These are phyloP conservation scores for Selenia dentaria DNA, from an alignment of 2,888 invertebrate genomes.

Conservation along the genomic window DNA sequence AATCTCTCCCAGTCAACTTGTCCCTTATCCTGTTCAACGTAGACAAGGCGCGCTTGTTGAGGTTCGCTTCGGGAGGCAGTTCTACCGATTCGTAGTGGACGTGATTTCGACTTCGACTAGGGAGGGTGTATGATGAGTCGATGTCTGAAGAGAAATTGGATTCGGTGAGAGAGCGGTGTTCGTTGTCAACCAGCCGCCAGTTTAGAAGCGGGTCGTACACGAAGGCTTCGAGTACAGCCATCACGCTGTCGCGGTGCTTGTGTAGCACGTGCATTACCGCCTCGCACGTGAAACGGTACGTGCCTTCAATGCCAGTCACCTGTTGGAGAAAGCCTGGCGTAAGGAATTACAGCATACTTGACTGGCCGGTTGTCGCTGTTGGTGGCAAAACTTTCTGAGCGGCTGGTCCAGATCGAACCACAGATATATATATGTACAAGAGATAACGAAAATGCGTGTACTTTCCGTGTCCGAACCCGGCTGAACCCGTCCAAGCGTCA, in stretches of 20 bases:
- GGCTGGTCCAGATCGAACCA: too few relatives aligned
- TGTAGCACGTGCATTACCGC: conserved; percentile 97
- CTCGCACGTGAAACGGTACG: conserved; percentile 97
- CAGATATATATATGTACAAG: too few relatives aligned
- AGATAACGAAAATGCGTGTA: too few relatives aligned
- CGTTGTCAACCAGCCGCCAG: conserved; percentile 90
- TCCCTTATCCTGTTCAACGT: conserved; percentile 97
- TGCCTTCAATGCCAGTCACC: conserved; percentile 99
- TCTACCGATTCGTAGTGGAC: conserved; percentile 71
- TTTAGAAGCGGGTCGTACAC: conserved; percentile 99
- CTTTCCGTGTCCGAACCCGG: too few relatives aligned
- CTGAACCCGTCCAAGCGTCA: too few relatives aligned
- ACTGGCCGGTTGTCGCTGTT: too few relatives aligned
- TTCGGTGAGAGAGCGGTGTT: conserved; percentile 66
- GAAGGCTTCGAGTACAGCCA: conserved; percentile 99
- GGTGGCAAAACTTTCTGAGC: too few relatives aligned
- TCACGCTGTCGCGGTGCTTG: conserved; percentile 97
- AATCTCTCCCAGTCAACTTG: conserved; percentile 97
- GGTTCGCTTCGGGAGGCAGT: conserved; percentile 88
- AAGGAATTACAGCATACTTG: too few relatives aligned
- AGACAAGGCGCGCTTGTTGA: conserved; percentile 96
- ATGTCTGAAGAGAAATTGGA: conserved; percentile 73
- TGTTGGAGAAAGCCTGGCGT: conserved; percentile 33
- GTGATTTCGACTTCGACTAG: conserved; percentile 67
- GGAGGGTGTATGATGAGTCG: conserved; percentile 67